Base-by-base conservation (phyloP, 2,113 vertebrate genomes). In the Eira barbara region DNA sequence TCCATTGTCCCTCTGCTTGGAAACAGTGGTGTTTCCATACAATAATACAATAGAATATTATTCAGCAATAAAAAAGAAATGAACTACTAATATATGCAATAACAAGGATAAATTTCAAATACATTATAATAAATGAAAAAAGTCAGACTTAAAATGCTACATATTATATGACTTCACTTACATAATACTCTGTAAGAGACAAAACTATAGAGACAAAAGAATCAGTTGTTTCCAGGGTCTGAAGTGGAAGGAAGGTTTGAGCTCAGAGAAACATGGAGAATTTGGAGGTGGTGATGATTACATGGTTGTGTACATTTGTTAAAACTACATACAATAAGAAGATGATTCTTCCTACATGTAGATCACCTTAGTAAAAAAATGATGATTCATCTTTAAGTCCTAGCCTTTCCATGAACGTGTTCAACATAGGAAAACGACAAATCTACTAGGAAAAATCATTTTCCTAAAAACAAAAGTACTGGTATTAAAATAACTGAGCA, bases 221-320 rank as follows among this genome's bases (percentile, higher is more conserved):
- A 57, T 36, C 21, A 47, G 2, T 15, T 10, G 34, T 45, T 73
- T 12, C 17, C 23, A 65, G 42, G 47, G 13, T 15, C 10, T 34
- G 49, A 65, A 55, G 8, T 47, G 12, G 57, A 29, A 39, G 21
- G n/a, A 39, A 55, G 21, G 0, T 1, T 47, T 80, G 36, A 47
- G 31, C 42, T 11, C 9, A 42, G 52, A 94, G 17, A 2, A 15
- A 2, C 18, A 17, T n/a, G 15, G 10, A 91, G 21, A 61, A 45
- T 27, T 42, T 29, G 10, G 2, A 8, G 23, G 29, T 20, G 6
- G 23, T 39, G 12, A 57, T 29, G 4, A 2, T 45, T 23, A 14
- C 0, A 1, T 27, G 34, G 21, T 8, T 5, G 0, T n/a, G 7
- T 65, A 5, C 6, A 27, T 27, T 45, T 67, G 36, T 47, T 59